These are phyloP conservation scores for Isurus oxyrinchus DNA, from an alignment of 2,113 vertebrate genomes.

Conservation along the genomic window DNA sequence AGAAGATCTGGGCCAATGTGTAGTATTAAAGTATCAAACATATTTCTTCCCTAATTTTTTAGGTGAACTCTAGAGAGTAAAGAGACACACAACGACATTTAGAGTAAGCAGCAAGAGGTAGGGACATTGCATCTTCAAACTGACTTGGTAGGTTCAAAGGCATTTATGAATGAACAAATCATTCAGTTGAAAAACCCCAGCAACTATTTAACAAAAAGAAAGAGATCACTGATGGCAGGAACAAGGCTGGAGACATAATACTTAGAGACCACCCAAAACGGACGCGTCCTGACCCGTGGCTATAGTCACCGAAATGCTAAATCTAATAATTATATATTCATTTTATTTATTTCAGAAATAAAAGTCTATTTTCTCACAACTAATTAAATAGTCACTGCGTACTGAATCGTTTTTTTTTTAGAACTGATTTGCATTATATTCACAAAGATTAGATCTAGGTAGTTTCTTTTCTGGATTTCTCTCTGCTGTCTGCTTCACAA, in stretches of 20 bases:
- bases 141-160: neutral
- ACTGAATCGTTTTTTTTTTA: neutral
- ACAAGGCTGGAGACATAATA: neutral
- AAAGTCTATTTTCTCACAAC: neutral
- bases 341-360: neutral
- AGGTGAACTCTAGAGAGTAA: neutral
- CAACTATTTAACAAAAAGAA: neutral
- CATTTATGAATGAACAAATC: neutral
- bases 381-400: neutral
- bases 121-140: neutral
- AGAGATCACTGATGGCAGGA: slow-evolving; percentile 6
- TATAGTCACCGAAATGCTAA: neutral
- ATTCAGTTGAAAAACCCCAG: neutral
- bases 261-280: slow-evolving; percentile 7
- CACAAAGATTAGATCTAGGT: neutral
- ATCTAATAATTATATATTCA: neutral
- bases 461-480: neutral
- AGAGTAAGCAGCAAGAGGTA: neutral
- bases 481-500: neutral
- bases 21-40: neutral
- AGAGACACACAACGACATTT: neutral
- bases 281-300: neutral
- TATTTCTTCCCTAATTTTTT: neutral
- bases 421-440: neutral
- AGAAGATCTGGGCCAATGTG: neutral